Base-by-base conservation (phyloP, 2,888 invertebrate species). In the Eupithecia inturbata region DNA sequence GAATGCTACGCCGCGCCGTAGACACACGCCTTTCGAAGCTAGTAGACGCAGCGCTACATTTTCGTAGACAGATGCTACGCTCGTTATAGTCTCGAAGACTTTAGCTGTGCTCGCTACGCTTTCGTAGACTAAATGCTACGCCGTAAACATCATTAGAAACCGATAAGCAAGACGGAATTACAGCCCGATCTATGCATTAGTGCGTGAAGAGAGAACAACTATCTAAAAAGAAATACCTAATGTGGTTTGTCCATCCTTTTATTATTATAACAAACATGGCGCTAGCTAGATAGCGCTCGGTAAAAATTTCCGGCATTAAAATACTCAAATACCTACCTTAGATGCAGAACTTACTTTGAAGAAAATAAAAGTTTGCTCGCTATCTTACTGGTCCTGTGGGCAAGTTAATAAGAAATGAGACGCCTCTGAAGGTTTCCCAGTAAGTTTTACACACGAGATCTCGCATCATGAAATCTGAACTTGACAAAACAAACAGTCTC, bases 371-470 rank as follows among this genome's bases (percentile, higher is more conserved):
- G 33, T 64, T 64, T n/a, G 19, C 19, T 3, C 62, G 62, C 31
- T 19, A 62, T 62, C 62, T 62, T 19, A 31, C 31, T 22, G 22
- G 26, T 57, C 63, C 36, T 36, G 63, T 36, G 63, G 36, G 63
- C 36, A 64, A 64, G 63, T 33, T 64, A 62, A 64, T 64, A 64
- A 64, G 63, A 64, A 33, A 64, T 64, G 36, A 31, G 33, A 64
- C 10, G 63, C 63, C 63, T 64, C 33, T n/a, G 63, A 64, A 10
- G 36, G n/a, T 64, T 64, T 64, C 33, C 14, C 3, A 36, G 63
- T 4, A 62, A 64, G 36, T 64, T 64, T 33, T n/a, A 33, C 63
- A 33, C 63, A 28, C 36, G 63, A 33, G 12, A n/a, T n/a, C 63
- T 64, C 19, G 33, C 63, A 64, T 64, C 36, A 64, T 64, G 12